Percentiles rank a stretch among this genome's conserved stretches.
These are phyloP conservation scores for Dermatemys mawii DNA, from an alignment of 2,113 vertebrate species.

Conservation along the genomic window DNA sequence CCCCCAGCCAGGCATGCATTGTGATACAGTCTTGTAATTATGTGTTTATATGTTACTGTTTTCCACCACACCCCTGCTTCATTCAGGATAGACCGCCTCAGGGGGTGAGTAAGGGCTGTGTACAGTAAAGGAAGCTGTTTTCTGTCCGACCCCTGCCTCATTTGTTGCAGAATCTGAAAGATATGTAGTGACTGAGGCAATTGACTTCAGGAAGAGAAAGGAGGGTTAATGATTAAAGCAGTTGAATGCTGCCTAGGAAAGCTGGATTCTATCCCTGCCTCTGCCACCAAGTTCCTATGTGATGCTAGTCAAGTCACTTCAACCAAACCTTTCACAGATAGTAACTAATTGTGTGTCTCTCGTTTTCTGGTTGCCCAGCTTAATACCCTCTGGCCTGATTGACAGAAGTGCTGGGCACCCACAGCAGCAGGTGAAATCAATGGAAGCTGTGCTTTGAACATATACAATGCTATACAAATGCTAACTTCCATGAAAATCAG, in stretches of 20 bases:
- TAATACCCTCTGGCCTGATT: neutral
- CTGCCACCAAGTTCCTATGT: neutral
- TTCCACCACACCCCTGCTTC: neutral
- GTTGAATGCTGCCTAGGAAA: neutral
- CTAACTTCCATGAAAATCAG: slow-evolving; percentile 31
- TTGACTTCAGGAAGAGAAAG: neutral
- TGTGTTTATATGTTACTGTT: neutral
- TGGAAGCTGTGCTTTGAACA: slow-evolving; percentile 23
- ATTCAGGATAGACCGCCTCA: neutral
- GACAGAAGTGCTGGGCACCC: neutral
- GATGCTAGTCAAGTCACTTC: neutral
- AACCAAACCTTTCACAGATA: neutral
- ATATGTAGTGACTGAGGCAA: neutral
- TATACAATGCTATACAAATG: neutral
- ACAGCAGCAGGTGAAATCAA: neutral
- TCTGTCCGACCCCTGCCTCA: neutral
- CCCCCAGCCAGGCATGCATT: neutral
- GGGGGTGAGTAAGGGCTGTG: neutral
- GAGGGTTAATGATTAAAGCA: neutral
- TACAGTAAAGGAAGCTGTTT: neutral
- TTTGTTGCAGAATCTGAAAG: neutral
- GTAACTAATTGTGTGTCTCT: neutral
- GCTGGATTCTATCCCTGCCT: neutral
- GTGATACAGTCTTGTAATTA: slow-evolving; percentile 27
- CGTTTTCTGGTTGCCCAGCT: neutral